Evolutionary conservation across 2,888 invertebrate species (phyloP).

Genomic region (Tiliacea citrago): DNA sequence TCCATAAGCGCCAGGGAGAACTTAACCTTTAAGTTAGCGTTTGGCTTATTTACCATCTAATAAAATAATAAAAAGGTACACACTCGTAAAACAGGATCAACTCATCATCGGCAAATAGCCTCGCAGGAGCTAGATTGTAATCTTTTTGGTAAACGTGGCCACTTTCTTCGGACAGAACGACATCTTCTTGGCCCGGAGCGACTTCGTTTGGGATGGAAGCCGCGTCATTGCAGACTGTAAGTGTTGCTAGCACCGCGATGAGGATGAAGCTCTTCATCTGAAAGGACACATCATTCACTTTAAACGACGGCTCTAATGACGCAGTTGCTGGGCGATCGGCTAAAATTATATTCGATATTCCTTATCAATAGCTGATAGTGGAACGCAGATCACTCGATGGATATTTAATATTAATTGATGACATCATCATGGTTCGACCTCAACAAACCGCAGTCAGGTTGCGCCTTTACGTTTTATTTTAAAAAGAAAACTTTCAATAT

Average conservation of each 20-base stretch:
- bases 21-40: no score
- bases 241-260: constrained; percentile 18
- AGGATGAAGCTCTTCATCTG: constrained; percentile 35
- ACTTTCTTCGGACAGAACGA: no score
- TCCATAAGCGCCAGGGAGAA: no score
- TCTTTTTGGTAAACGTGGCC: not conserved
- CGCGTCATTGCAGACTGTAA: constrained; percentile 13
- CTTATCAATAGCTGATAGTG: not conserved
- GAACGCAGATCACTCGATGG: not conserved
- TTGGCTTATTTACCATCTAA: no score
- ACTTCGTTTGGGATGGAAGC: not conserved
- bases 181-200: constrained; percentile 3
- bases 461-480: no score
- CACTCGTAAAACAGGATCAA: no score
- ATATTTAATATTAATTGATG: not conserved
- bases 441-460: not conserved
- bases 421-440: not conserved
- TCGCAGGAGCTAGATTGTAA: not conserved
- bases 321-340: not conserved
- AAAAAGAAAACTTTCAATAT: no score
- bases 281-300: not conserved
- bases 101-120: no score
- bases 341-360: not conserved
- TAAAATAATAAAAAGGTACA: no score
- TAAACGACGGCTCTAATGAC: no score